Conservation (phyloP, 2,888 invertebrate genomes). For the Syritta pipiens region DNA sequence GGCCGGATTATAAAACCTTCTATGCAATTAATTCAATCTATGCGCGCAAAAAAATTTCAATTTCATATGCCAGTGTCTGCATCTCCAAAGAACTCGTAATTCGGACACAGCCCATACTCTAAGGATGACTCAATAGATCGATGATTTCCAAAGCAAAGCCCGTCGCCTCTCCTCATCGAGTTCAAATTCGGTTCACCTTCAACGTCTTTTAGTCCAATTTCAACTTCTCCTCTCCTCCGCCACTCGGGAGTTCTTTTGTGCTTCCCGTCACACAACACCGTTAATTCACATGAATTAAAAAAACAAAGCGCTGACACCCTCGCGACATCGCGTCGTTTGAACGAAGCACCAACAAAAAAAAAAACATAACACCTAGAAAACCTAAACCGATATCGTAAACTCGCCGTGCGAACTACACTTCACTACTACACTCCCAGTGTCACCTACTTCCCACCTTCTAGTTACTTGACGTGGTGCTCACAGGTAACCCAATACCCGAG, state of each 20-base stretch:
- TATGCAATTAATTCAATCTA: too few species aligned
- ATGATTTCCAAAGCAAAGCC: too few species aligned
- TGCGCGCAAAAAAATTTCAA: too few species aligned
- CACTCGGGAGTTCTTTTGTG: background rate
- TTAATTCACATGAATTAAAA: slow-evolving; percentile 60
- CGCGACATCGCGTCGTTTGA: slow-evolving; percentile 45
- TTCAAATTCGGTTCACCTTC: slow-evolving; percentile 28
- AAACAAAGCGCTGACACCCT: slow-evolving; percentile 48
- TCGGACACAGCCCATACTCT: too few species aligned
- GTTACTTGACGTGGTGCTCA: slow-evolving; percentile 66
- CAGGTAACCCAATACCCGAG: slow-evolving; percentile 63
- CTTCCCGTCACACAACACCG: slow-evolving; percentile 50
- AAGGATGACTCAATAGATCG: too few species aligned
- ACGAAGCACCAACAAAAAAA: slow-evolving; percentile 32
- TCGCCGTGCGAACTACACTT: slow-evolving; percentile 51
- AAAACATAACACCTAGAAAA: background rate
- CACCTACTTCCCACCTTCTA: slow-evolving; percentile 66
- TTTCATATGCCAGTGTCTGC: too few species aligned
- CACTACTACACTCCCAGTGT: too few species aligned
- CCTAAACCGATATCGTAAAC: slow-evolving; percentile 20
- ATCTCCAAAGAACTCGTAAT: too few species aligned
- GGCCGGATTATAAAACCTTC: too few species aligned
- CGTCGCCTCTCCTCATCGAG: too few species aligned
- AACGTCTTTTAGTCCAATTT: slow-evolving; percentile 18
- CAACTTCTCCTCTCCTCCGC: background rate